These are phyloP conservation scores for Pseudomyrmex concolor DNA, from an alignment of 1,140 invertebrate species.

Conservation along the genomic window DNA sequence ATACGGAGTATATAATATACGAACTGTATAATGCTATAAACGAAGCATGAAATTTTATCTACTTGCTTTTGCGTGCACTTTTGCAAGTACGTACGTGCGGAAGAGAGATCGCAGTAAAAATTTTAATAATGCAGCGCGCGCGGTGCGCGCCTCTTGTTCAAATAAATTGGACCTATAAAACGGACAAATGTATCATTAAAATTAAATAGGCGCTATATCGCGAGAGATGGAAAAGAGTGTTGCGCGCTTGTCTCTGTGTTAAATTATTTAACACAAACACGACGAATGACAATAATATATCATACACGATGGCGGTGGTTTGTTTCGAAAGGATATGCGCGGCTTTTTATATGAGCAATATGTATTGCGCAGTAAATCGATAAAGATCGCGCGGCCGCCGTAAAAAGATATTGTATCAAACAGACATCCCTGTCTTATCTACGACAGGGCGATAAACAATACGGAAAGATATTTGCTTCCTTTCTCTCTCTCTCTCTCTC, in stretches of 20 bases:
- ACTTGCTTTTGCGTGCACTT: constrained; percentile 6
- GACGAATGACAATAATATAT: not conserved
- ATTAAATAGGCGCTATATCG: not conserved
- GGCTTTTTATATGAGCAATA: not conserved
- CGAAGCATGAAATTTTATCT: constrained; percentile 39
- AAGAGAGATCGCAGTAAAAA: not conserved
- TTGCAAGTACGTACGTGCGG: not conserved
- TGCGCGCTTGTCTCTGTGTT: not conserved
- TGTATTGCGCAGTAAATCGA: not conserved
- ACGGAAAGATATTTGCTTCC: not conserved
- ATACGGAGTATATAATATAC: constrained; percentile 47
- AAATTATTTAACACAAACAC: not conserved
- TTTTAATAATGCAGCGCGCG: not conserved
- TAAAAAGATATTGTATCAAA: constrained; percentile 25
- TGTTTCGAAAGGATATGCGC: not conserved
- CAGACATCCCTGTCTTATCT: not conserved
- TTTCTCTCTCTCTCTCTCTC: no score
- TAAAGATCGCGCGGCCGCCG: not conserved
- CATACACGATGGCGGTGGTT: not conserved
- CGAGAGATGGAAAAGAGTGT: not conserved
- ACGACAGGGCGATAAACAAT: constrained; percentile 17
- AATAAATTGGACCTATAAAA: constrained; percentile 1
- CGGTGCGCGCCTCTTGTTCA: not conserved
- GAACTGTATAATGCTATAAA: constrained; percentile 35
- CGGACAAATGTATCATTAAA: not conserved